These are phyloP conservation scores for Vespertilio murinus DNA, from an alignment of 2,797 vertebrate genomes.

Conservation along the genomic window DNA sequence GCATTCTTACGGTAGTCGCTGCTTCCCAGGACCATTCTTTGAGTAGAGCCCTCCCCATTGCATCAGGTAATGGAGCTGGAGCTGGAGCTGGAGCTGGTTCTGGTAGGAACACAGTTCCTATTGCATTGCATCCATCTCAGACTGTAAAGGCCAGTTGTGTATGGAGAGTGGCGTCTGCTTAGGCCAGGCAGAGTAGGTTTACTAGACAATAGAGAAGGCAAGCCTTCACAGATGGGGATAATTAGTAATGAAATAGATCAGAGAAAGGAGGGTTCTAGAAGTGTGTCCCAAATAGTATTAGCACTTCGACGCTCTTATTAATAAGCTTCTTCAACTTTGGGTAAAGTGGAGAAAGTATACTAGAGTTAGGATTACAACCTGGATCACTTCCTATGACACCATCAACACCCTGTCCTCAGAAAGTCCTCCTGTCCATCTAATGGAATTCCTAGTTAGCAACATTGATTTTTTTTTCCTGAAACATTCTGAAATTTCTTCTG, in stretches of 20 bases:
- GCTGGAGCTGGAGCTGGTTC: neutral
- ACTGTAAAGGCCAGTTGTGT: neutral
- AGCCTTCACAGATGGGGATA: neutral
- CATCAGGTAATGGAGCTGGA: neutral
- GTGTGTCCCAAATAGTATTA: neutral
- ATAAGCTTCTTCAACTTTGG: neutral
- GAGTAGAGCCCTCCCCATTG: neutral
- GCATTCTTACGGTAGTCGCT: neutral
- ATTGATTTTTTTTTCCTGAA: neutral
- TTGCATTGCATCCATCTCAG: neutral
- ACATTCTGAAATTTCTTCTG: slow-evolving; percentile 11
- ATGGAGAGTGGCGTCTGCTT: neutral
- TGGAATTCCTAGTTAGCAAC: neutral
- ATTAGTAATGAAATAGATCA: neutral
- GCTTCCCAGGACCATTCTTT: neutral
- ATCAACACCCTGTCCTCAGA: neutral
- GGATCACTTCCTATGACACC: neutral
- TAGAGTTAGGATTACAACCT: neutral
- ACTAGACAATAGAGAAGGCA: neutral
- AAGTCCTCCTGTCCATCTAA: neutral
- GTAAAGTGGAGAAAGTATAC: neutral
- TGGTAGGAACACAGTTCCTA: neutral
- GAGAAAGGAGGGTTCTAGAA: neutral
- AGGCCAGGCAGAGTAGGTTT: neutral
- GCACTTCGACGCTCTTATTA: neutral